Conservation (phyloP, 2,113 vertebrate species). For the Dendropsophus ebraccatus region DNA sequence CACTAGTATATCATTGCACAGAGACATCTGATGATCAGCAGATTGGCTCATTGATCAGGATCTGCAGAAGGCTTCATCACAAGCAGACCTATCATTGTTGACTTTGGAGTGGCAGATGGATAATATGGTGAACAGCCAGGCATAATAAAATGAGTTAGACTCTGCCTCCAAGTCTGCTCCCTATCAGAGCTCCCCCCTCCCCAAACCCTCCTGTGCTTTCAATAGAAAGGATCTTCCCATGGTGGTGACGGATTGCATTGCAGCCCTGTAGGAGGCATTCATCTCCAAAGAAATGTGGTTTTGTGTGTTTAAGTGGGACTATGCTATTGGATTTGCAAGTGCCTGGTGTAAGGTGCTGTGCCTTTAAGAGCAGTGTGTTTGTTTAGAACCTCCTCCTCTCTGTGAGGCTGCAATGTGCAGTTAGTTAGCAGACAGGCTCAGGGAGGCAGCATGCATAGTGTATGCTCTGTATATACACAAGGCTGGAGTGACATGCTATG, state of each 20-base stretch:
- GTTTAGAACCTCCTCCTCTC: conserved; percentile 53
- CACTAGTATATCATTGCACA: neutral
- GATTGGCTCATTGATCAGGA: conserved; percentile 38
- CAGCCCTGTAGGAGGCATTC: conserved; percentile 58
- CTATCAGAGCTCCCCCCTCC: conserved; percentile 15
- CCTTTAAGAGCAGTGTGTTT: conserved; percentile 58
- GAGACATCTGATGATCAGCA: conserved; percentile 17
- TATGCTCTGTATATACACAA: conserved; percentile 45
- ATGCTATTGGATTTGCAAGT: conserved; percentile 55
- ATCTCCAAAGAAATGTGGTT: conserved; percentile 55
- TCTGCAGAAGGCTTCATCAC: conserved; percentile 4
- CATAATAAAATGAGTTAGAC: conserved; percentile 49
- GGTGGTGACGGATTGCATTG: conserved; percentile 51
- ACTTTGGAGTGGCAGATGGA: conserved; percentile 51
- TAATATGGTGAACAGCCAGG: conserved; percentile 42
- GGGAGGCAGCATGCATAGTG: conserved; percentile 51
- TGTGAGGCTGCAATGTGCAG: conserved; percentile 54
- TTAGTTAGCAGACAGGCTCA: conserved; percentile 57
- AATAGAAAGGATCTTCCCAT: conserved; percentile 39
- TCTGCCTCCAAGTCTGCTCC: conserved; percentile 46
- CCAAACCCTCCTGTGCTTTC: conserved; percentile 25
- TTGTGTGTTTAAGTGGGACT: conserved; percentile 58
- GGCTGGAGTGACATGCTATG: conserved; percentile 50
- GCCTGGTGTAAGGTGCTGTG: conserved; percentile 54
- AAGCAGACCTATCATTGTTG: conserved; percentile 32